Conservation (phyloP, 2,113 vertebrate species). For the Python bivittatus region DNA sequence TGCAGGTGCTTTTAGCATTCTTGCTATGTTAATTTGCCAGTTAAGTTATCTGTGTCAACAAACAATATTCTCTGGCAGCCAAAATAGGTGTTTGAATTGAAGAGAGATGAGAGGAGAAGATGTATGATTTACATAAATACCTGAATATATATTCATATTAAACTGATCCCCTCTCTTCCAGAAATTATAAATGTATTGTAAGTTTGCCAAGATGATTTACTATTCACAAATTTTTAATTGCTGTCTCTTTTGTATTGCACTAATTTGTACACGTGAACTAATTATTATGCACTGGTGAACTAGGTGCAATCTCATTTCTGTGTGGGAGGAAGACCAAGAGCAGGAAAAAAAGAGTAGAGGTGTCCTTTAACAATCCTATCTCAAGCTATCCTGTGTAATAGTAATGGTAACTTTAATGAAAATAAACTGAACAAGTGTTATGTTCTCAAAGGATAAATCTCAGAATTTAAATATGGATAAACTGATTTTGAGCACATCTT, state of each 20-base stretch:
- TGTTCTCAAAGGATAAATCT: not conserved
- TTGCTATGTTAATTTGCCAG: slow-evolving; percentile 41
- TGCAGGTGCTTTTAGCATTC: slow-evolving; percentile 35
- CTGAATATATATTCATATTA: not conserved
- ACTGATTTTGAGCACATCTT: not conserved
- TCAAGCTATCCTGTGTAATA: not conserved
- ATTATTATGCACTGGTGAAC: not conserved
- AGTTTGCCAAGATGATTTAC: not conserved
- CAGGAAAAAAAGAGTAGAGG: not conserved
- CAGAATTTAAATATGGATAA: not conserved
- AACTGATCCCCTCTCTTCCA: not conserved
- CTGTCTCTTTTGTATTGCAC: not conserved
- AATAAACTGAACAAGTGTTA: not conserved
- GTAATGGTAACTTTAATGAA: not conserved
- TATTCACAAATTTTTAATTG: slow-evolving; percentile 10
- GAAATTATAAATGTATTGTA: not conserved
- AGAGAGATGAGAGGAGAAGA: not conserved
- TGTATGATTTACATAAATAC: not conserved
- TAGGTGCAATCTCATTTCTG: not conserved
- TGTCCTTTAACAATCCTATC: not conserved
- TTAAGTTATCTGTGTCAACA: slow-evolving; percentile 16
- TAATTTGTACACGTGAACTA: not conserved
- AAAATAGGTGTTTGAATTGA: slow-evolving; percentile 34
- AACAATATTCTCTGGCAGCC: slow-evolving; percentile 28
- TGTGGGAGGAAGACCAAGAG: not conserved